Base-by-base conservation (phyloP, 2,113 vertebrate genomes). In the Xerus inauris region DNA sequence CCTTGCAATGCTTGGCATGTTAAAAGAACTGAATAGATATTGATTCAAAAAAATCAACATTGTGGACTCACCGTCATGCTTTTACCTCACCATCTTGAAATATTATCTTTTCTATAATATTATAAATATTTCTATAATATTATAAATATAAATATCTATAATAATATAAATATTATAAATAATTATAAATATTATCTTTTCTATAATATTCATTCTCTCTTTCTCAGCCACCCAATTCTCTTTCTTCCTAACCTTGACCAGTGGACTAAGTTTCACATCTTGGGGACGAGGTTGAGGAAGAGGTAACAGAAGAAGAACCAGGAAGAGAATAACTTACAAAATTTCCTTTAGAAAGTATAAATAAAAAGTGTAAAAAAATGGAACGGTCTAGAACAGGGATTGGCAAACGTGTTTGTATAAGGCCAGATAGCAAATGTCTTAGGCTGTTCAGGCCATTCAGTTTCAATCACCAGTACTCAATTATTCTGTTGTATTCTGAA, bases 11-110 rank as follows among this genome's bases (percentile, higher is more conserved):
- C 14, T 65, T 79, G 30, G 22, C 35, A 85, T 2, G 26, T 51
- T 89, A 64, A 86, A 94, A 62, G 49, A 65, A 47, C 20, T 79
- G 40, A 65, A 77, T 79, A 91, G 73, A 91, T 94, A 71, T 35
- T 83, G 64, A 42, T 54, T 67, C n/a, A 38, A 28, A 69, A 28
- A n/a, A 54, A 47, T 82, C 76, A 92, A 65, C 19, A 80, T 26
- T 73, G 17, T 81, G 4, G 28, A 69, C 9, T 42, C 28, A 5
- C 8, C 32, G 5, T 86, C 38, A 19, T 24, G 1, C 72, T 57
- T 89, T 76, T 14, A 93, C 17, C 57, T 62, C 57, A 77, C 17
- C n/a, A 3, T 1, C 57, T 73, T 96, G 5, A 89, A 89, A 92
- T 89, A 59, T 17, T 40, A 40, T 32, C 65, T 20, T 81, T 79